Base-by-base conservation (phyloP, 1,140 invertebrate species). In the Drosophila nasuta region DNA sequence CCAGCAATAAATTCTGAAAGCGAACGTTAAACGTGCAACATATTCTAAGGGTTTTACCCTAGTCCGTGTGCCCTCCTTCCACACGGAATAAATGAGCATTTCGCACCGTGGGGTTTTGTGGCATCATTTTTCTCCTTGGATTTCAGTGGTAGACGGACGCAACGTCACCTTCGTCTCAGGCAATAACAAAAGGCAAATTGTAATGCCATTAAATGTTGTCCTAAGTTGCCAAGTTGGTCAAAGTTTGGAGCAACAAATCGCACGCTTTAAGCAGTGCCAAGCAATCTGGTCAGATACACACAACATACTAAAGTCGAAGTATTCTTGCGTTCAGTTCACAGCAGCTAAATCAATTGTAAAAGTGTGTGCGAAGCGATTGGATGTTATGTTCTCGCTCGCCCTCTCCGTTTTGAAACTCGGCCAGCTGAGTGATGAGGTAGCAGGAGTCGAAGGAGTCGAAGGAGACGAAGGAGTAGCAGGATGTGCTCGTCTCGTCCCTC, bases 171-270 rank as follows among this genome's bases (percentile, higher is more conserved):
- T 52, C 51, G 49, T 38, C 33, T 67, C 63, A 59, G 67, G 62
- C 58, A 81, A 89, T 81, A 88, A 85, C 81, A 85, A 89, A 80
- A 80, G 75, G 85, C 81, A 89, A 81, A 88, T 89, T 81, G 81
- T 81, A 76, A 78, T 67, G 71, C 85, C 67, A 89, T 87, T 87
- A 87, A 88, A 88, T 54, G 65, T 57, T 54, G 65, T 57, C 41
- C 65, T 41, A 69, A 72, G 66, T 79, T 86, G 75, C 46, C 56
- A 83, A 49, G 41, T 43, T 43, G 75, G 75, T 64, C 68, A 25
- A 25, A 25, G 20, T 25, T 25, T 25, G 20, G 20, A 25, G 68
- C 72, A 77, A 79, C 82, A 82, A 83, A 89, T 89, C 83, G 83
- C 71, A 72, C 33, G 17, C 54, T 69, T 52, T 54, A 75, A 70